Base-by-base conservation (phyloP, 2,113 vertebrate species). In the Semicossyphus pulcher region DNA sequence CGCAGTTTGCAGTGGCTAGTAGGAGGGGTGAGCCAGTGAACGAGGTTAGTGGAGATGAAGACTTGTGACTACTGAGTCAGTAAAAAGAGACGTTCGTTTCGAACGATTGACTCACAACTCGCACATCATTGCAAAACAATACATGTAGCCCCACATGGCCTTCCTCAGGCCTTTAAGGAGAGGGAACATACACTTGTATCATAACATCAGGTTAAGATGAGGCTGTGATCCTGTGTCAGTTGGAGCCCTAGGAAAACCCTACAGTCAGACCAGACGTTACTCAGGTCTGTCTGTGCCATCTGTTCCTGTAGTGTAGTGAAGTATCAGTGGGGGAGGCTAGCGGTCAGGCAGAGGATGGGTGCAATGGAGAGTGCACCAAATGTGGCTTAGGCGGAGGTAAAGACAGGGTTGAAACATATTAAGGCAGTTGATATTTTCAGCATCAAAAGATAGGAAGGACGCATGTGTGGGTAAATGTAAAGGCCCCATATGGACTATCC, bases 261-360 rank as follows among this genome's bases (percentile, higher is more conserved):
- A 23, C 34, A 69, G 69, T 36, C 63, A 29, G 54, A 76, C 25
- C 83, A 88, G 81, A 88, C 83, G 84, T 56, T 78, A 41, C 25
- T 41, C 60, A 61, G 68, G 56, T 75, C 83, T 76, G 72, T 54
- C 51, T 56, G 18, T 68, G 72, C 59, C 72, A 72, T 84, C 80
- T 64, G 78, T 34, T 72, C n/a, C 21, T 45, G 32, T 39, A 72
- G 14, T 44, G 39, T 21, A 47, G 28, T 45, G 31, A 76, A 47
- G 36, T 57, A 66, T 37, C 54, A 39, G 20, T n/a, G n/a, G 53
- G 44, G 26, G 52, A 64, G 41, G 51, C 69, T 25, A 70, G 28
- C 64, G 67, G 32, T 5, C n/a, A 34, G 45, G 16, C 48, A 58
- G 42, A 21, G 64, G 12, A 36, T 36, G 39, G 26, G 10, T 48